Conservation (phyloP, 2,797 vertebrate genomes). For the Schizopygopsis malacanthus region DNA sequence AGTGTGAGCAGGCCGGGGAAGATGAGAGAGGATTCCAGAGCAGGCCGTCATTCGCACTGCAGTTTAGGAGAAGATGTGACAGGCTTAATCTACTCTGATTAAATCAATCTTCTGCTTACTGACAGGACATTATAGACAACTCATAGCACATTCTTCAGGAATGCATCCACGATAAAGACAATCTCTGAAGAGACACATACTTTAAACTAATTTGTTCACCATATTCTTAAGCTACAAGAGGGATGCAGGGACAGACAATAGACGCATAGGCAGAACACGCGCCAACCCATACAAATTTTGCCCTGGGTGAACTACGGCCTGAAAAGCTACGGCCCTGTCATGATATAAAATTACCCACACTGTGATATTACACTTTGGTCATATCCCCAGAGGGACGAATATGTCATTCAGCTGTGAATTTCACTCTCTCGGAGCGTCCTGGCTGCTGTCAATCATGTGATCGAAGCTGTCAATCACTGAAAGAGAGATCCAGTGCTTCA, state of each 20-base stretch:
- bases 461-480: neutral
- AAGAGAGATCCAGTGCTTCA: neutral
- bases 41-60: slow-evolving; percentile 17
- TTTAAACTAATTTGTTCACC: neutral
- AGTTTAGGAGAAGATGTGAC: slow-evolving; percentile 16
- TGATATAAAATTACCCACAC: slow-evolving; percentile 6
- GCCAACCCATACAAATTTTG: neutral
- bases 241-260: neutral
- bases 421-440: neutral
- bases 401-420: neutral
- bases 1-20: slow-evolving; percentile 19
- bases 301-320: neutral
- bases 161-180: neutral
- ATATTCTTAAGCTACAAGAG: neutral
- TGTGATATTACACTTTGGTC: neutral
- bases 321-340: neutral
- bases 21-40: slow-evolving; percentile 25
- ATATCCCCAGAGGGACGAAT: neutral
- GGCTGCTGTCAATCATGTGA: slow-evolving; percentile 21
- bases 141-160: neutral
- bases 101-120: slow-evolving; percentile 24
- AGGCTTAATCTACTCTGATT: slow-evolving; percentile 9
- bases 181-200: neutral
- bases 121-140: slow-evolving; percentile 18
- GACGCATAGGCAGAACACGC: neutral